Conservation (phyloP, 2,888 invertebrate genomes). For the Dolichomitus sp. region DNA sequence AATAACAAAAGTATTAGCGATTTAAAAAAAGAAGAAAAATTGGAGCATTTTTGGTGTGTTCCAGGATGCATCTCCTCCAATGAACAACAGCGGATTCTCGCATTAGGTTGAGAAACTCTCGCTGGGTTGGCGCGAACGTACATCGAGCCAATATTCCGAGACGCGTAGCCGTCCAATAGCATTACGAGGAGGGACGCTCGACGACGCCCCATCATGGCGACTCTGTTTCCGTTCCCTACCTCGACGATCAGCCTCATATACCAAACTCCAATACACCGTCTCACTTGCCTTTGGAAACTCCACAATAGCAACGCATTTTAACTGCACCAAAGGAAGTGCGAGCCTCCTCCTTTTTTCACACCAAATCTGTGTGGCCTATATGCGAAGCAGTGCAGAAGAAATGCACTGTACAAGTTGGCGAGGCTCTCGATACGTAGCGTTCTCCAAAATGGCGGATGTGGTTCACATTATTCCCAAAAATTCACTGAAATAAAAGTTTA, state of each 20-base stretch:
- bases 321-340: background rate
- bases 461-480: background rate
- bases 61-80: background rate
- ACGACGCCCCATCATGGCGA: conserved; percentile 83
- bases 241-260: conserved; percentile 23
- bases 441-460: conserved; percentile 53
- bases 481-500: background rate
- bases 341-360: background rate
- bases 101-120: conserved; percentile 64
- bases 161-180: conserved; percentile 74
- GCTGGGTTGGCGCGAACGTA: conserved; percentile 69
- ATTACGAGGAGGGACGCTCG: conserved; percentile 60
- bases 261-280: conserved; percentile 33
- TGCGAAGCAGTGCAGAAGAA: background rate
- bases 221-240: conserved; percentile 68
- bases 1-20: background rate
- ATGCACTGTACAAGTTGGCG: background rate
- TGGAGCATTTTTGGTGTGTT: background rate
- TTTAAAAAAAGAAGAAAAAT: background rate
- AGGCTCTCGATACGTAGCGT: conserved; percentile 1
- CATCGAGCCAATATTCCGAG: conserved; percentile 71
- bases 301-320: background rate
- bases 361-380: background rate
- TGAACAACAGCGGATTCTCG: conserved; percentile 1
- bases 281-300: conserved; percentile 1